Evolutionary conservation across 2,797 vertebrate species (phyloP).

Genomic region (Aulostomus chinensis): DNA sequence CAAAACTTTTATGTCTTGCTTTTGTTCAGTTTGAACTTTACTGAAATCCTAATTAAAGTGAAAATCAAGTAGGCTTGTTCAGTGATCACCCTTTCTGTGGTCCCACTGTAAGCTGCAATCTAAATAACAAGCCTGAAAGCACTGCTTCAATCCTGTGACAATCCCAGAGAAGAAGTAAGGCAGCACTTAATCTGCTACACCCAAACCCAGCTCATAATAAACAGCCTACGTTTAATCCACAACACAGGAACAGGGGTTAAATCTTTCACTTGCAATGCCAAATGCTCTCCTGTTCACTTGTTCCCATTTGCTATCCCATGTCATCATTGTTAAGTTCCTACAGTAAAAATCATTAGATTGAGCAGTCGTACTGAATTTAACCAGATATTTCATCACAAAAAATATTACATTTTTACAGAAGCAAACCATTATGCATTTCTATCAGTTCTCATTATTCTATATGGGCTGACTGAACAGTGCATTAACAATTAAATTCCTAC

Average conservation of each 20-base stretch:
- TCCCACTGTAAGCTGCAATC: conserved; percentile 25
- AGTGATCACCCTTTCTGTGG: conserved; percentile 18
- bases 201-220: conserved; percentile 49
- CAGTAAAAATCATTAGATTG: no score
- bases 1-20: conserved; percentile 13
- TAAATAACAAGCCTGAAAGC: conserved; percentile 37
- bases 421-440: no score
- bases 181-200: conserved; percentile 51
- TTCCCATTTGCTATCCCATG: conserved; percentile 27
- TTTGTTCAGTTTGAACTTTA: conserved; percentile 13
- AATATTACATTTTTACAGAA: no score
- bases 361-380: no score
- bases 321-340: no score
- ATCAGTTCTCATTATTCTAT: no score
- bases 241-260: conserved; percentile 52
- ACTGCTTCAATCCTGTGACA: conserved; percentile 29
- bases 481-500: no score
- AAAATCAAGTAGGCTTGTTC: conserved; percentile 24
- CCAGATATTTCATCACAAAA: no score
- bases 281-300: conserved; percentile 32
- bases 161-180: conserved; percentile 51
- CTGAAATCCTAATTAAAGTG: conserved; percentile 36
- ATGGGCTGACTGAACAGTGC: no score
- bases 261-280: conserved; percentile 39
- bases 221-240: conserved; percentile 61